A percentile compares a stretch with the other conserved stretches of the same genome.
Conservation (phyloP, 2,888 invertebrate species). For the Caenorhabditis virilis region DNA sequence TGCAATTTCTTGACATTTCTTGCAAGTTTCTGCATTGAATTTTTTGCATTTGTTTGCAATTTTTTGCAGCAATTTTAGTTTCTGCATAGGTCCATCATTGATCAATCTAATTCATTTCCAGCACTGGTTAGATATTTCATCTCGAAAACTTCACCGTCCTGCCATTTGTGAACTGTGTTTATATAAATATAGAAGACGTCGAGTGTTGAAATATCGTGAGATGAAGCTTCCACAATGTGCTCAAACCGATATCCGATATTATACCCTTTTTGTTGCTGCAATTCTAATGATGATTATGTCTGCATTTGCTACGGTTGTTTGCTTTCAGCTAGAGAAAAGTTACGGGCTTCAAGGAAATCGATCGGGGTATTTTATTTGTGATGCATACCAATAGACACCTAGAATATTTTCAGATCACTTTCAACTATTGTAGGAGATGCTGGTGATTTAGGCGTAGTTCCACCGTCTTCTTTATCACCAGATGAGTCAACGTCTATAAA, state of each 20-base stretch:
- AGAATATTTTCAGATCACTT: too few species aligned
- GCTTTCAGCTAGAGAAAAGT: constrained; percentile 67
- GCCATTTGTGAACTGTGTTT: constrained; percentile 73
- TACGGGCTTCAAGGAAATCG: constrained; percentile 11
- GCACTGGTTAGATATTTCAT: constrained; percentile 73
- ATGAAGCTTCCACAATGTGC: constrained; percentile 72
- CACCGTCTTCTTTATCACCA: too few species aligned
- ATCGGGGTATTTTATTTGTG: too few species aligned
- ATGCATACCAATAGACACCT: too few species aligned
- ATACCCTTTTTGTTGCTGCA: constrained; percentile 71
- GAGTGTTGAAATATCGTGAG: constrained; percentile 72
- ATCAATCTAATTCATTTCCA: constrained; percentile 59
- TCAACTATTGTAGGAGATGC: too few species aligned
- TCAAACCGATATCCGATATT: constrained; percentile 71
- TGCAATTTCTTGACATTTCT: too few species aligned
- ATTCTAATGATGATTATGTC: constrained; percentile 72
- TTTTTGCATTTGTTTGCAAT: too few species aligned
- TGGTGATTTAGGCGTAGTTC: too few species aligned
- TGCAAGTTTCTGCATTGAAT: too few species aligned
- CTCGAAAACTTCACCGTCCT: constrained; percentile 71
- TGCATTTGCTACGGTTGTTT: constrained; percentile 72
- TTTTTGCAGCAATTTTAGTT: too few species aligned
- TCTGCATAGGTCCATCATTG: too few species aligned
- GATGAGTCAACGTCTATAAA: too few species aligned
- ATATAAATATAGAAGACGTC: constrained; percentile 72